Conservation (phyloP, 2,888 invertebrate genomes). For the Cantharis rustica region DNA sequence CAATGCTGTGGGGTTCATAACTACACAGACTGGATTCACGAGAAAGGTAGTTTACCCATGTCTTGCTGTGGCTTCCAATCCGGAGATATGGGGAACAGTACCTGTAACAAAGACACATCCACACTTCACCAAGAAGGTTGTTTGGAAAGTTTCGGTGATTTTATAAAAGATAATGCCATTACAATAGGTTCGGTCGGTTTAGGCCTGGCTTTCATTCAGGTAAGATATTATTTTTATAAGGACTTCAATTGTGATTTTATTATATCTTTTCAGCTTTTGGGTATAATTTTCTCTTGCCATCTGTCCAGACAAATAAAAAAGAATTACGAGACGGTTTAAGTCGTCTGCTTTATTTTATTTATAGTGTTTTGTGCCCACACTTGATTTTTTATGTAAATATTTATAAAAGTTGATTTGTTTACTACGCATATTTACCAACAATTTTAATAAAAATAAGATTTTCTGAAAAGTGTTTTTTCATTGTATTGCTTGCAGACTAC, state of each 20-base stretch:
- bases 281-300: conserved; percentile 89
- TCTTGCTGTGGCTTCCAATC: conserved; percentile 66
- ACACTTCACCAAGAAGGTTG: conserved; percentile 68
- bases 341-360: not conserved
- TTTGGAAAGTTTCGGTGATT: conserved; percentile 63
- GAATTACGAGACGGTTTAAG: conserved; percentile 35
- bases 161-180: conserved; percentile 72
- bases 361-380: not conserved
- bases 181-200: conserved; percentile 82
- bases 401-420: not conserved
- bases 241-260: conserved; percentile 21
- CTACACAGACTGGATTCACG: conserved; percentile 65
- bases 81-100: conserved; percentile 57
- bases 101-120: conserved; percentile 44
- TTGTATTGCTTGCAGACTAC: not conserved
- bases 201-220: conserved; percentile 85
- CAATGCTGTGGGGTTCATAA: conserved; percentile 73
- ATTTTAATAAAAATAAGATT: not conserved
- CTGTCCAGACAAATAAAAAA: conserved; percentile 83
- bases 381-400: not conserved
- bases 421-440: not conserved
- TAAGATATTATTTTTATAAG: conserved; percentile 50
- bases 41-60: conserved; percentile 60
- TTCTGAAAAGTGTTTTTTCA: not conserved
- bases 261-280: conserved; percentile 71